A percentile compares a stretch with the other conserved stretches of the same genome.
phyloP scores from a whole-genome alignment of 2,113 vertebrate genomes.

The Chrysemys picta region DNA sequence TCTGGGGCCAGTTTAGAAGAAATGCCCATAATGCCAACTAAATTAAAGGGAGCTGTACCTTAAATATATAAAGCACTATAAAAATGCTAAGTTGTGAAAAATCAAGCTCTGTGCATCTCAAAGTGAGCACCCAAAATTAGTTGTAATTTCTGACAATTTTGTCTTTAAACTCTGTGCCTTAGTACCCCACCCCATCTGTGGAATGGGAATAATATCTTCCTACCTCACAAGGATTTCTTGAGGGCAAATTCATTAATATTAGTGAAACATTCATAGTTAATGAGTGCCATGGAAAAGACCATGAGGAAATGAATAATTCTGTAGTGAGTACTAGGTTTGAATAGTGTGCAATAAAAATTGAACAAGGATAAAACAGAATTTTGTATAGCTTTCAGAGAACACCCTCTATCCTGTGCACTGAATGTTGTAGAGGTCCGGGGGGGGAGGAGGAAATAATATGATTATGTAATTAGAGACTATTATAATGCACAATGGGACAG shows the following conservation, averaged over 20 bases:
- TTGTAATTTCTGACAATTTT: background rate
- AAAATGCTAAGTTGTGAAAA: background rate
- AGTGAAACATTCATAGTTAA: background rate
- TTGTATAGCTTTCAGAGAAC: background rate
- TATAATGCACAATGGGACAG: background rate
- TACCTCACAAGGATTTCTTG: background rate
- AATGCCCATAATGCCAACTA: background rate
- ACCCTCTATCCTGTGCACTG: background rate
- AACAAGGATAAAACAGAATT: background rate
- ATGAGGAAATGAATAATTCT: background rate
- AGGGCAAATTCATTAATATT: background rate
- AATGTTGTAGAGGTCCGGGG: background rate
- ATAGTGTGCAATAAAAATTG: background rate
- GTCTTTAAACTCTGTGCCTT: background rate
- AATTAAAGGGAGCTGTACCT: background rate
- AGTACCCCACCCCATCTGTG: background rate
- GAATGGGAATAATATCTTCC: background rate
- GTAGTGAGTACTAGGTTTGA: no score
- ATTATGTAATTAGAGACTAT: background rate
- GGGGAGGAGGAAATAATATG: background rate
- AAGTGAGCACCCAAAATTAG: background rate
- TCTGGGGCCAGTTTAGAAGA: background rate
- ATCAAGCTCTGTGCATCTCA: background rate
- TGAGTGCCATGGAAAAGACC: background rate
- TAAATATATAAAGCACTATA: no score